Percentiles rank a stretch among this genome's conserved stretches.
These are phyloP conservation scores for Stenichneumon culpator DNA, from an alignment of 2,888 invertebrate genomes.

Conservation along the genomic window DNA sequence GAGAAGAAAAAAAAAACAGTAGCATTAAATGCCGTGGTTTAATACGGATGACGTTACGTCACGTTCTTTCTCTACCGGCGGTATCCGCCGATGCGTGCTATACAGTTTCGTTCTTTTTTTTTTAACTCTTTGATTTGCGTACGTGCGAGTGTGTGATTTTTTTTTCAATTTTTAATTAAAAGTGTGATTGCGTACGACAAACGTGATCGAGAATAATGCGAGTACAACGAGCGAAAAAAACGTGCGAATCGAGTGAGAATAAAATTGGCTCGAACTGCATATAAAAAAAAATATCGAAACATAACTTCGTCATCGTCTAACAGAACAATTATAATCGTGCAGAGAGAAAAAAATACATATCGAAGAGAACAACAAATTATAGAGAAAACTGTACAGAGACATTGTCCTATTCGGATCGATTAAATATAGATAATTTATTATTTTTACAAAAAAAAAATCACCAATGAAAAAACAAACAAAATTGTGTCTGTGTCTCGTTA, in stretches of 20 bases:
- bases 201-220: conserved; percentile 12
- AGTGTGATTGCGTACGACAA: conserved; percentile 12
- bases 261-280: conserved; percentile 34
- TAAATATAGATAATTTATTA: conserved; percentile 84
- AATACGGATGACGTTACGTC: conserved; percentile 75
- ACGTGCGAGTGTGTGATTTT: conserved; percentile 7
- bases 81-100: conserved; percentile 36
- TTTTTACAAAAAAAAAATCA: conserved; percentile 78
- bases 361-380: conserved; percentile 60
- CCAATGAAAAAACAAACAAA: conserved; percentile 12
- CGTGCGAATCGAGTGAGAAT: conserved; percentile 55
- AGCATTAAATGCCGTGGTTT: conserved; percentile 79
- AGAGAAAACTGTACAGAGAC: conserved; percentile 82
- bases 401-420: conserved; percentile 79
- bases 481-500: conserved; percentile 67
- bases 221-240: conserved; percentile 39
- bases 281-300: conserved; percentile 47
- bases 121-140: conserved; percentile 24
- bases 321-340: conserved; percentile 61
- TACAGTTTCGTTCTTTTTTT: conserved; percentile 46
- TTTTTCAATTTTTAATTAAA: not conserved
- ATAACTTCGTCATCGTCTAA: conserved; percentile 46
- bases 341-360: conserved; percentile 62
- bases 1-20: conserved; percentile 58
- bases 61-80: conserved; percentile 68